These are phyloP conservation scores for Ginglymostoma cirratum DNA, from an alignment of 2,113 vertebrate species.

Conservation along the genomic window DNA sequence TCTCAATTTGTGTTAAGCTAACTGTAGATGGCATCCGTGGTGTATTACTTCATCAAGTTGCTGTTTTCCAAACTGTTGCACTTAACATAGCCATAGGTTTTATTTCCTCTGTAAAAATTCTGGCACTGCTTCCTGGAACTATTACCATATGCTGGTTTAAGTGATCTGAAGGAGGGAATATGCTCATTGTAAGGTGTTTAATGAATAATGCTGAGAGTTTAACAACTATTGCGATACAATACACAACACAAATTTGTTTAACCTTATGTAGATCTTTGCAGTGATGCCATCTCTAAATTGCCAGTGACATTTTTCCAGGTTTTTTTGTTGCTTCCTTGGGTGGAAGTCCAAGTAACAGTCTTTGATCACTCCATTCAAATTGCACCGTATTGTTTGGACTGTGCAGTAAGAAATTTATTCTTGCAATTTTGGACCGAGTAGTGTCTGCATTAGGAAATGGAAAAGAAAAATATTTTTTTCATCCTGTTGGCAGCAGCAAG, in stretches of 20 bases:
- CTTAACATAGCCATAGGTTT: neutral
- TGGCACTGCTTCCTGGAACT: neutral
- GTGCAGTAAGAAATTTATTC: neutral
- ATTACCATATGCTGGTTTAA: neutral
- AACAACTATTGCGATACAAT: neutral
- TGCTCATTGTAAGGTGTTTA: neutral
- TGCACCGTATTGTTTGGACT: too few species aligned
- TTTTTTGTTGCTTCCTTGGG: too few species aligned
- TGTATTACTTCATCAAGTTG: neutral
- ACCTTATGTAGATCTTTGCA: neutral
- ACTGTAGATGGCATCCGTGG: neutral
- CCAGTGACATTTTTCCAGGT: neutral
- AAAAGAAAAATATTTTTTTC: neutral
- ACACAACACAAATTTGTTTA: neutral
- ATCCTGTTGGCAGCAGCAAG: neutral
- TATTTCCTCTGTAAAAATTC: neutral
- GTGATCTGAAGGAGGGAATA: neutral
- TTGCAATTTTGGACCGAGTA: neutral
- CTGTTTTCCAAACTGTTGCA: neutral
- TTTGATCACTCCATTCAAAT: neutral
- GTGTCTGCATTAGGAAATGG: neutral
- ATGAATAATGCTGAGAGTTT: neutral
- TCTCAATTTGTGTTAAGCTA: neutral
- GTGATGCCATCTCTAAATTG: neutral
- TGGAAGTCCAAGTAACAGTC: neutral